These are phyloP conservation scores for Hedychridium roseum DNA, from an alignment of 2,888 invertebrate genomes.

Conservation along the genomic window DNA sequence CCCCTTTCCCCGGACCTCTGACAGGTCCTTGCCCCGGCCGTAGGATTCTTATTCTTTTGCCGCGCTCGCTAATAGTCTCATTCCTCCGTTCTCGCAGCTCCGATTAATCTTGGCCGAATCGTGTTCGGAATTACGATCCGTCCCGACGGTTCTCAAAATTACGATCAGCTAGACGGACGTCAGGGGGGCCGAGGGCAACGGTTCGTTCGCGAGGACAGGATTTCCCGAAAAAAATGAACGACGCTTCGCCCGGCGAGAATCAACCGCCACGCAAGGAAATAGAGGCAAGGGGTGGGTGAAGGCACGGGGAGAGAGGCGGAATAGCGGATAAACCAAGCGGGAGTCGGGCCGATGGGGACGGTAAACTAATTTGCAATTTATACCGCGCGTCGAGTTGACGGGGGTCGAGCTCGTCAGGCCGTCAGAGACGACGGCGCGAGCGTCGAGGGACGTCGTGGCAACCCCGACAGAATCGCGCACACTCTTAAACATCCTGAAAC, in stretches of 20 bases:
- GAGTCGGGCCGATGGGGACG: constrained; percentile 27
- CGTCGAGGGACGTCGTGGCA: constrained; percentile 26
- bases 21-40: too few species aligned
- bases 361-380: constrained; percentile 45
- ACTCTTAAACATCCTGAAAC: too few species aligned
- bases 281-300: constrained; percentile 1
- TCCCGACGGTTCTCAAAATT: neutral
- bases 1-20: neutral
- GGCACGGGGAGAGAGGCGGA: constrained; percentile 5
- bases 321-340: constrained; percentile 31
- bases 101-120: too few species aligned
- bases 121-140: too few species aligned
- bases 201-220: neutral
- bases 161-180: neutral
- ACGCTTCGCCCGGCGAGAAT: neutral
- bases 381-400: constrained; percentile 28
- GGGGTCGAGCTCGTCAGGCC: constrained; percentile 16
- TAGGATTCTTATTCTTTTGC: too few species aligned
- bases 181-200: neutral
- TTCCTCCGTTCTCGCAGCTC: neutral
- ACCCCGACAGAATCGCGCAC: too few species aligned
- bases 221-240: neutral
- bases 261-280: too few species aligned
- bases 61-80: neutral
- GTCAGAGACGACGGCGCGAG: constrained; percentile 13